Evolutionary conservation across 2,113 vertebrate species (phyloP).

Genomic region (Pardalotus punctatus): DNA sequence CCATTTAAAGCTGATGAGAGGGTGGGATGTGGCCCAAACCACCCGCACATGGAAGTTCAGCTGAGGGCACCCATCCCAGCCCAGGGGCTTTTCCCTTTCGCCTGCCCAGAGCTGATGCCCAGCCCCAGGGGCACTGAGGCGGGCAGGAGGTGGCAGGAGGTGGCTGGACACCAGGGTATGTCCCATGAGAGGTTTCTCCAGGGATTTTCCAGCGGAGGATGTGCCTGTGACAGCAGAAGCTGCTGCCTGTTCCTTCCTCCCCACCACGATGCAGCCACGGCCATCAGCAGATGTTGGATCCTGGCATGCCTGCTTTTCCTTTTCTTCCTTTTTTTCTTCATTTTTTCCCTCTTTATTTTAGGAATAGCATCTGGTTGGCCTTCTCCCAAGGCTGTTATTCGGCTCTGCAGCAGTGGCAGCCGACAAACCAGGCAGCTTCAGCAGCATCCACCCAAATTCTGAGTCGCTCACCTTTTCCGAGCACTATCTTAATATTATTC

Average conservation of each 20-base stretch:
- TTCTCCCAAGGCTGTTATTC: background rate
- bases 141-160: background rate
- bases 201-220: background rate
- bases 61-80: background rate
- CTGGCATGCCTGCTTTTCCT: fast-evolving
- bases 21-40: background rate
- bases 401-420: background rate
- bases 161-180: background rate
- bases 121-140: background rate
- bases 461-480: fast-evolving
- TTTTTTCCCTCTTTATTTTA: background rate
- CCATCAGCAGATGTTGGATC: background rate
- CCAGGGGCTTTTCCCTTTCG: background rate
- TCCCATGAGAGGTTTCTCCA: background rate
- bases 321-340: fast-evolving
- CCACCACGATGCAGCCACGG: fast-evolving
- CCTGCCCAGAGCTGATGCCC: background rate
- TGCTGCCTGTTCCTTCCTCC: background rate
- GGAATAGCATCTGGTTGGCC: constrained; percentile 6
- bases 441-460: background rate
- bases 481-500: background rate
- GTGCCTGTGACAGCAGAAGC: background rate
- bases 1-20: background rate
- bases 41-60: background rate
- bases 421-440: background rate